These are phyloP conservation scores for Bovichtus diacanthus DNA, from an alignment of 2,797 vertebrate genomes.

Conservation along the genomic window DNA sequence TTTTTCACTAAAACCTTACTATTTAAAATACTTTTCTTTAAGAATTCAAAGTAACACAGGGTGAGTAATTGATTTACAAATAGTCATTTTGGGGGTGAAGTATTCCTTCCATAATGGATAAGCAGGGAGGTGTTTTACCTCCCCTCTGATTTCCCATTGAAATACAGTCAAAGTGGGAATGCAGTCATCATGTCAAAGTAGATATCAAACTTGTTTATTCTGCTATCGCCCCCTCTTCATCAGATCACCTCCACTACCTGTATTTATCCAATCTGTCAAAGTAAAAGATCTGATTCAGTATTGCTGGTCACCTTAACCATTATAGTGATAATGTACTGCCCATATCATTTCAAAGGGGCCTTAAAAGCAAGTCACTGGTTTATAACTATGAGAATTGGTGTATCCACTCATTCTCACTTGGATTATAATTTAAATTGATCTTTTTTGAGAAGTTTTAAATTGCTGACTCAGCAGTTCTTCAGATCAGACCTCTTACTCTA, in stretches of 20 bases:
- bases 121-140: not conserved
- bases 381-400: slow-evolving; percentile 1
- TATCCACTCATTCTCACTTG: not conserved
- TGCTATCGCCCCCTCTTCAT: not conserved
- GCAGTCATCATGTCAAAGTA: not conserved
- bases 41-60: too few species aligned
- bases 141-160: not conserved
- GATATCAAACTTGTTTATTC: not conserved
- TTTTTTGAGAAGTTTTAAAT: not conserved
- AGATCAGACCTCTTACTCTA: slow-evolving; percentile 25
- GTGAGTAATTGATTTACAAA: too few species aligned
- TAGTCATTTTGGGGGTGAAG: too few species aligned
- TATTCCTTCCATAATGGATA: not conserved
- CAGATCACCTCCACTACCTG: not conserved
- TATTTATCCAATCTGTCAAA: not conserved
- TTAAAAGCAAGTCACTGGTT: slow-evolving; percentile 32
- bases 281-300: slow-evolving; percentile 22
- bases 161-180: not conserved
- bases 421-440: not conserved
- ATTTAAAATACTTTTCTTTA: too few species aligned
- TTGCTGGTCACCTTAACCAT: not conserved
- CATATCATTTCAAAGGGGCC: slow-evolving; percentile 38
- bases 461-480: slow-evolving; percentile 2
- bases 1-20: too few species aligned
- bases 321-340: not conserved